These are phyloP conservation scores for Ceratothoa steindachneri DNA, from an alignment of 2,888 invertebrate genomes.

Conservation along the genomic window DNA sequence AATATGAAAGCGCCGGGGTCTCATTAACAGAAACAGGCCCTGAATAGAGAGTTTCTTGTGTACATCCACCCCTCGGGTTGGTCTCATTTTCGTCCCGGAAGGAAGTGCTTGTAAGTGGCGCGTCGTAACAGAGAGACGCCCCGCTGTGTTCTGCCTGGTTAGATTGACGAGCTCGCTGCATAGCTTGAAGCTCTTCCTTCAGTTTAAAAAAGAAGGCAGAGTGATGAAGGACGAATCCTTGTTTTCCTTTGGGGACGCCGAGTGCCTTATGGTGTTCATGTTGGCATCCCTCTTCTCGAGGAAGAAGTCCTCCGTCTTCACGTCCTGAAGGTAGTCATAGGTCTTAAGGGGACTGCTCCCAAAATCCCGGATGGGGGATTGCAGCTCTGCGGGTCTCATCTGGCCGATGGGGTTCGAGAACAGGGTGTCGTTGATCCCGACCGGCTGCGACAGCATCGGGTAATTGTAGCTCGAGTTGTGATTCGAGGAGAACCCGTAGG, in stretches of 20 bases:
- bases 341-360: slow-evolving; percentile 30
- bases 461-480: slow-evolving; percentile 33
- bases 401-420: slow-evolving; percentile 36
- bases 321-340: slow-evolving; percentile 41
- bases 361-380: slow-evolving; percentile 31
- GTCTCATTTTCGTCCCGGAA: neutral
- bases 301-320: slow-evolving; percentile 43
- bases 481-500: slow-evolving; percentile 35
- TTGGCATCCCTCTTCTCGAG: slow-evolving; percentile 39
- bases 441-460: slow-evolving; percentile 28
- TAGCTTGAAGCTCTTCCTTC: slow-evolving; percentile 44
- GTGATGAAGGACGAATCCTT: slow-evolving; percentile 44
- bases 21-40: neutral
- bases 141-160: neutral
- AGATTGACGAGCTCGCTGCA: slow-evolving; percentile 21
- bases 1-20: neutral
- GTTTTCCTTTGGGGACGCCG: slow-evolving; percentile 28
- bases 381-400: slow-evolving; percentile 34
- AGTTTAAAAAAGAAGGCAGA: slow-evolving; percentile 48
- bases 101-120: neutral
- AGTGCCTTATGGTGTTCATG: slow-evolving; percentile 37
- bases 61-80: neutral
- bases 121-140: neutral
- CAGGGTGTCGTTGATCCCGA: slow-evolving; percentile 36
- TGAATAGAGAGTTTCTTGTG: neutral